A percentile compares a stretch with the other conserved stretches of the same genome.
phyloP scores from a whole-genome alignment of 2,888 invertebrate genomes.

The Spisula subtruncata region DNA sequence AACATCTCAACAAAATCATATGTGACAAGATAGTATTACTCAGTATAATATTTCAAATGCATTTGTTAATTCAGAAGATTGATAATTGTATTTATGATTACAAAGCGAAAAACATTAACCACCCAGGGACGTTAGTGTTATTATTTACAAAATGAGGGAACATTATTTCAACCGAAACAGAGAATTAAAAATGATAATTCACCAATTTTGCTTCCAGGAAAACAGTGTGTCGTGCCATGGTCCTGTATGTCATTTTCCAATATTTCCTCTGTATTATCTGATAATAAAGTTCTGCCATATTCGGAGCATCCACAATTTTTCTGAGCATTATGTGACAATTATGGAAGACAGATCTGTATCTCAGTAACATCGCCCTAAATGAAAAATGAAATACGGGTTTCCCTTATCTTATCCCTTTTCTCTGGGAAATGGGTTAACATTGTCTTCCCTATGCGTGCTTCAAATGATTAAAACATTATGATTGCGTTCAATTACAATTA shows the following conservation, averaged over 20 bases:
- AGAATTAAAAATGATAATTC: not conserved
- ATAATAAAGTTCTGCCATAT: not conserved
- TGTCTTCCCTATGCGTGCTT: not conserved
- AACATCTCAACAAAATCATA: no score
- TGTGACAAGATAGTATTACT: no score
- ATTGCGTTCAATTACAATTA: not conserved
- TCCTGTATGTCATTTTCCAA: not conserved
- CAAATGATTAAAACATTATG: not conserved
- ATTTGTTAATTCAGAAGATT: no score
- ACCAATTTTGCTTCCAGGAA: not conserved
- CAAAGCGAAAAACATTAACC: not conserved
- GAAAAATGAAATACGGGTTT: not conserved
- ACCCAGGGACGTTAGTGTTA: not conserved
- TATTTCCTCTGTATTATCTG: not conserved
- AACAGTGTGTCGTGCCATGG: not conserved
- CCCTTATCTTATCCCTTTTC: not conserved
- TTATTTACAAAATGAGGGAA: not conserved
- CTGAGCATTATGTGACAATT: not conserved
- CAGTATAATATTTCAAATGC: no score
- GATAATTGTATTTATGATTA: not conserved
- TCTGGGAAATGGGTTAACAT: not conserved
- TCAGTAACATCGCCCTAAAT: not conserved
- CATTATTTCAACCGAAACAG: not conserved
- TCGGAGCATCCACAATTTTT: not conserved
- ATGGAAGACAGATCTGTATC: not conserved